phyloP scores from a whole-genome alignment of 1,140 invertebrate genomes.

The Cecropterus lyciades region DNA sequence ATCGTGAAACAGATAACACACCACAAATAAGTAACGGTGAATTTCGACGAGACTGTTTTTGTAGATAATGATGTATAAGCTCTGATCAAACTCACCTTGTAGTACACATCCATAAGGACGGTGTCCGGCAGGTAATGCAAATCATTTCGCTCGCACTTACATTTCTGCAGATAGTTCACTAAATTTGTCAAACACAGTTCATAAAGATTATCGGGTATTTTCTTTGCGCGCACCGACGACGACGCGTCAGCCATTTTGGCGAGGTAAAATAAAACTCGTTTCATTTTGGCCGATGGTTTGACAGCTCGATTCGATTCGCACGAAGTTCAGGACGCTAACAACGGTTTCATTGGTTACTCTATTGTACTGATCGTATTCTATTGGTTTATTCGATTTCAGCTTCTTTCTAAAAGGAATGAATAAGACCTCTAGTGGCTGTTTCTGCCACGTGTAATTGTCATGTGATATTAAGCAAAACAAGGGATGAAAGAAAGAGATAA shows the following conservation, averaged over 20 bases:
- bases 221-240: slow-evolving; percentile 67
- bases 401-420: slow-evolving; percentile 12
- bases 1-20: slow-evolving; percentile 39
- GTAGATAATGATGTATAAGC: slow-evolving; percentile 57
- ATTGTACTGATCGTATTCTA: slow-evolving; percentile 19
- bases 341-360: slow-evolving; percentile 43
- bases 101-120: slow-evolving; percentile 88
- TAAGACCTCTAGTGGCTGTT: slow-evolving; percentile 28
- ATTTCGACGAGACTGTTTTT: slow-evolving; percentile 61
- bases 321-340: slow-evolving; percentile 55
- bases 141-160: slow-evolving; percentile 75
- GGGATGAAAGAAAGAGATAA: slow-evolving; percentile 47
- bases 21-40: slow-evolving; percentile 60
- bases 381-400: slow-evolving; percentile 36
- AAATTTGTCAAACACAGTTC: slow-evolving; percentile 83
- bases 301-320: slow-evolving; percentile 51
- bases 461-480: slow-evolving; percentile 57
- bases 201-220: slow-evolving; percentile 85
- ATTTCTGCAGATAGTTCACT: slow-evolving; percentile 79
- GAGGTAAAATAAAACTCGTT: slow-evolving; percentile 69
- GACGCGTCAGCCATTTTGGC: slow-evolving; percentile 85
- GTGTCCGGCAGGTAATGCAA: slow-evolving; percentile 83
- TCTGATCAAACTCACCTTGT: slow-evolving; percentile 84
- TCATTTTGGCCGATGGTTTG: slow-evolving; percentile 58
- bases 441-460: slow-evolving; percentile 43